Base-by-base conservation (phyloP, 2,888 invertebrate species). In the Scrobipalpa atriplicella region DNA sequence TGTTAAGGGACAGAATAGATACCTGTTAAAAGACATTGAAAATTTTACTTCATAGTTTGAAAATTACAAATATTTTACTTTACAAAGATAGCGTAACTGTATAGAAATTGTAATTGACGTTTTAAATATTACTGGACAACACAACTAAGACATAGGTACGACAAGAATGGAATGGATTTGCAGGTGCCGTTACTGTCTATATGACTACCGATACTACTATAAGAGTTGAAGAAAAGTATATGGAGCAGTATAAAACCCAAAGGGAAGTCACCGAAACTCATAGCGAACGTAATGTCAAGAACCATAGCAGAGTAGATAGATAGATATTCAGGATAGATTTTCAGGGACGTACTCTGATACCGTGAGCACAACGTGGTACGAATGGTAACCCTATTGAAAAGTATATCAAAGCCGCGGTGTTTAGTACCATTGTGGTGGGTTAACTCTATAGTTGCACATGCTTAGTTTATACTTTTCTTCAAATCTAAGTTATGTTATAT, bases 141-240 rank as follows among this genome's bases (percentile, higher is more conserved):
- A 79, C 81, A 78, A 78, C 16, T 58, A 76, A 69, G 72, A 73
- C 68, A 62, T 52, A 64, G 63, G 39, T 62, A 67, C 43, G 38
- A 66, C 36, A 56, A 66, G 63, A 58, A 66, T 70, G 69, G 67
- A 69, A 69, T 68, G 67, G 65, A 69, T 67, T 47, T 62, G 52
- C 38, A 47, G 58, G 39, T 65, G 62, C 54, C 62, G 36, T 58
- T 56, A 62, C 65, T 67, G 64, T 43, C 16, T 67, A 69, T 67
- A 69, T 72, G 73, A 73, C 61, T 65, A 85, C 82, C 83, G 83
- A 80, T 80, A 78, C 74, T 70, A 72, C 72, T 75, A n/a, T 75
- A 74, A 69, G 73, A 82, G 75, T 82, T 88, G 89, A 90, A 90
- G 89, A 80, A 79, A 76, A 72, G 84, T 86, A 86, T 87, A 87